phyloP scores from a whole-genome alignment of 2,888 invertebrate genomes.

The Argyra leucocephala region DNA sequence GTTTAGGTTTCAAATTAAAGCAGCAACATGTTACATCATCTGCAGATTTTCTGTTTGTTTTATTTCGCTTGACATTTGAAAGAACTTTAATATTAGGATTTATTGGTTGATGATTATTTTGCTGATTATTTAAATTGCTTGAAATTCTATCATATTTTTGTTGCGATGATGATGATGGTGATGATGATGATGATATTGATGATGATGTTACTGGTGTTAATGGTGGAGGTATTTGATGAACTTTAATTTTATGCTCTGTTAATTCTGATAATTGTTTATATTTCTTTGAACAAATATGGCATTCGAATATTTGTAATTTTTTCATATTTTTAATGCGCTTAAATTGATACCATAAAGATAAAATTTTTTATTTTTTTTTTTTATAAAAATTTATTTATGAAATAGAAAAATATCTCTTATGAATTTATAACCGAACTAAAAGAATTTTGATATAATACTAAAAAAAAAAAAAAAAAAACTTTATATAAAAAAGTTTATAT shows the following conservation, averaged over 20 bases:
- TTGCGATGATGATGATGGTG: too few species aligned
- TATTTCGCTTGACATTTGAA: neutral
- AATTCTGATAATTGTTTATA: neutral
- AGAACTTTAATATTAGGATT: neutral
- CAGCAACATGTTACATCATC: neutral
- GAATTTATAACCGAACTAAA: neutral
- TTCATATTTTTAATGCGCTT: neutral
- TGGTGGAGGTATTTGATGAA: neutral
- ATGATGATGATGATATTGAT: too few species aligned
- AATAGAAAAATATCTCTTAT: neutral
- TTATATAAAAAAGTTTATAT: too few species aligned
- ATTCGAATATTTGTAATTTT: neutral
- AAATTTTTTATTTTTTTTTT: too few species aligned
- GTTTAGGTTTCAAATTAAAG: neutral
- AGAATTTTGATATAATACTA: neutral
- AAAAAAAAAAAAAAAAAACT: too few species aligned
- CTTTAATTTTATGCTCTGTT: neutral
- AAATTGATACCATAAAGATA: too few species aligned
- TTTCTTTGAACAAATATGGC: neutral
- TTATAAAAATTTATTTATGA: neutral
- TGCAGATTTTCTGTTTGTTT: neutral
- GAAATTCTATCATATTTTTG: too few species aligned
- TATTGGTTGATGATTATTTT: neutral
- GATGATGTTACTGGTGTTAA: too few species aligned
- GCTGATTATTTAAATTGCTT: neutral